phyloP scores from a whole-genome alignment of 2,113 vertebrate genomes.

The Agelaius phoeniceus region DNA sequence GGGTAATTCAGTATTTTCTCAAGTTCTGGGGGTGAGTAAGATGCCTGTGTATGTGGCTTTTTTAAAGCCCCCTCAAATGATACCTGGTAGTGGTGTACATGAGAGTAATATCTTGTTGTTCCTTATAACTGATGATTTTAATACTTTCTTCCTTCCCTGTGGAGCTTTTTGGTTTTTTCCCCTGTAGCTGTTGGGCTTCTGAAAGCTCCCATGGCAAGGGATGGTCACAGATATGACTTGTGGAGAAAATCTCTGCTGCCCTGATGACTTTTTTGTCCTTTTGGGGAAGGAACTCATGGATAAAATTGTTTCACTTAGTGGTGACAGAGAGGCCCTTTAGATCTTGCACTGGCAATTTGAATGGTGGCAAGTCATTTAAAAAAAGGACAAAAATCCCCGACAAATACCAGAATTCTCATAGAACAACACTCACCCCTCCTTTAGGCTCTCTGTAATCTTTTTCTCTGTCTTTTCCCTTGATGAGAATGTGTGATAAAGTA shows the following conservation, averaged over 20 bases:
- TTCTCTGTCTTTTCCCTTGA: not conserved
- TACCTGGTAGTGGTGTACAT: not conserved
- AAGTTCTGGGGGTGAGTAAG: not conserved
- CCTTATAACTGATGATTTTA: not conserved
- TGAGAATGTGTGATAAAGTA: not conserved
- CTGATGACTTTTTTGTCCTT: not conserved
- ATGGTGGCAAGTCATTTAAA: not conserved
- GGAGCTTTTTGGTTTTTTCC: not conserved
- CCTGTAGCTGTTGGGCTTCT: not conserved
- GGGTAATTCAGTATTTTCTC: not conserved
- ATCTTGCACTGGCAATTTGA: not conserved
- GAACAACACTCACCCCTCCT: not conserved
- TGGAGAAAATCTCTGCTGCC: not conserved
- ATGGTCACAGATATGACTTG: not conserved
- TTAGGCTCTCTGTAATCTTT: not conserved
- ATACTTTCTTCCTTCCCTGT: not conserved
- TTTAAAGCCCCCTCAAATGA: not conserved
- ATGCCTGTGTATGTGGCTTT: not conserved
- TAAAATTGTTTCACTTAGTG: not conserved
- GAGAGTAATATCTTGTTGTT: not conserved
- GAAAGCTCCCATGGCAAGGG: not conserved
- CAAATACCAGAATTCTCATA: not conserved
- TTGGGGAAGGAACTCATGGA: not conserved
- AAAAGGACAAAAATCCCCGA: not conserved
- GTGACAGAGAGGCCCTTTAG: not conserved